These are phyloP conservation scores for Myiozetetes cayanensis DNA, from an alignment of 2,113 vertebrate genomes.

Conservation along the genomic window DNA sequence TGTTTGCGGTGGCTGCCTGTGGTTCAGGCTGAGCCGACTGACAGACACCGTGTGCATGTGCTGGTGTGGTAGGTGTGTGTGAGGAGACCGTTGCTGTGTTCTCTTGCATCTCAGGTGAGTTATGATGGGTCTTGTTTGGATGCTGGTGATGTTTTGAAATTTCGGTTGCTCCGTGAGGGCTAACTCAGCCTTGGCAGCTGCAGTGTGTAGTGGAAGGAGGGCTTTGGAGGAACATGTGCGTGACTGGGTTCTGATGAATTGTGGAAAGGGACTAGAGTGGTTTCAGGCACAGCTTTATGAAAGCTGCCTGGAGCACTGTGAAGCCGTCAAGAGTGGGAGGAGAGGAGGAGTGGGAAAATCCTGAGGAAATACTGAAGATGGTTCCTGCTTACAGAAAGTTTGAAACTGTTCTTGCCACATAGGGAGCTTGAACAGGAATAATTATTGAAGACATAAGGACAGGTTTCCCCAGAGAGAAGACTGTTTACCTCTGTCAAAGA, in stretches of 20 bases:
- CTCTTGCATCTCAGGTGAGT: neutral
- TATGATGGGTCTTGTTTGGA: neutral
- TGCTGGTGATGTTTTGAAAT: neutral
- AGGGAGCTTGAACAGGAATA: neutral
- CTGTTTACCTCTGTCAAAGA: neutral
- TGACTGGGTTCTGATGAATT: neutral
- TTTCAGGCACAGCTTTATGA: neutral
- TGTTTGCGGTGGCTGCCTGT: neutral
- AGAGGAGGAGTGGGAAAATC: neutral
- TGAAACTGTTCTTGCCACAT: neutral
- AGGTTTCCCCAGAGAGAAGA: neutral
- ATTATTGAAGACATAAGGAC: neutral
- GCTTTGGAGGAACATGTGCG: neutral
- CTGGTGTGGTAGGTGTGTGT: neutral
- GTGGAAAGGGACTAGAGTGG: neutral
- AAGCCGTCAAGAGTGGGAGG: neutral
- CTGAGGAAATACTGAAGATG: neutral
- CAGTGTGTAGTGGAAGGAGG: neutral
- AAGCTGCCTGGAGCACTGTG: neutral
- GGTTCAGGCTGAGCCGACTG: neutral
- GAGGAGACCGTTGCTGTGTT: neutral
- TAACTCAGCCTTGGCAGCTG: neutral
- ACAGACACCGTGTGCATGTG: rapidly evolving
- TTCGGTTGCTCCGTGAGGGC: rapidly evolving
- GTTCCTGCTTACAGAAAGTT: neutral